Base-by-base conservation (phyloP, 2,888 invertebrate species). In the Neoascia interrupta region DNA sequence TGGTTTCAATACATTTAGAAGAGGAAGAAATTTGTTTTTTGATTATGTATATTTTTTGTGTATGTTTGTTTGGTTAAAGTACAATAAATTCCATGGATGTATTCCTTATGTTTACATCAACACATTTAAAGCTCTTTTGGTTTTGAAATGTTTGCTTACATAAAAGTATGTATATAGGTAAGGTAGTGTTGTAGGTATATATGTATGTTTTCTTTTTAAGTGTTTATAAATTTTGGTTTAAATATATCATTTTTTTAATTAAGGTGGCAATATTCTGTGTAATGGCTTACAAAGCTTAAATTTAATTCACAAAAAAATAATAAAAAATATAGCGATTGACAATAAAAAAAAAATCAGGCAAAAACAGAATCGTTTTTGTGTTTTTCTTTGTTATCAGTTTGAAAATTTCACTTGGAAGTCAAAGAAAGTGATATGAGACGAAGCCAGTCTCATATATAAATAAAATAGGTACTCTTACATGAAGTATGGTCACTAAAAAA, bases 101-200 rank as follows among this genome's bases (percentile, higher is more conserved):
- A 58, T 34, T n/a, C 37, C 36, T 69, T 23, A 54, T 63, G 56
- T 51, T 75, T 56, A 75, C 70, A 70, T 63, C 70, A 63, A 75
- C 70, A 75, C 75, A 75, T 51, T 70, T 75, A 75, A 75, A 75
- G 75, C 75, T 75, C 70, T 75, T n/a, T 63, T 51, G 36, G 28
- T 73, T 58, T 31, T 47, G 3, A 43, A 41, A 61, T 8, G n/a
- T 47, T 61, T 60, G 58, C 53, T 60, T 37, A 45, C 47, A 36
- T 73, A 53, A 13, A 15, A 63, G 18, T 61, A 53, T n/a, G 10
- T 56, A 43, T 41, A 45, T 10, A 6, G 8, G 31, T 6, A 31
- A 31, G 8, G 2, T 31, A 31, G 8, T 6, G n/a, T n/a, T n/a
- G n/a, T n/a, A n/a, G n/a, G n/a, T n/a, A n/a, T n/a, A n/a, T 39